These are phyloP conservation scores for Brenthis hecate DNA, from an alignment of 2,888 invertebrate species.

Conservation along the genomic window DNA sequence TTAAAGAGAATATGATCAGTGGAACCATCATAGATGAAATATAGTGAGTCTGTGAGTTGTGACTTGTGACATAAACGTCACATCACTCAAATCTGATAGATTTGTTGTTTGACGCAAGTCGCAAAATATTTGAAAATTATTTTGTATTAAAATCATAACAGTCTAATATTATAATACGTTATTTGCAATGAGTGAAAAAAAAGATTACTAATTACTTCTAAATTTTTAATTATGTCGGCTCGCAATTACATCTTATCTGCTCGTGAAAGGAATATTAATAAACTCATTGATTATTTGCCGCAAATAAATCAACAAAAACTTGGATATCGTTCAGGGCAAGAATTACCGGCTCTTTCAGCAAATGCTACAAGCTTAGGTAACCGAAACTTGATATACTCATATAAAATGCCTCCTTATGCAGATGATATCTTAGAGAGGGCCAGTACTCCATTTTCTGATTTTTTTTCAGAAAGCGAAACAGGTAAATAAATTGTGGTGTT, in stretches of 20 bases:
- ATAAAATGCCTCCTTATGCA: constrained; percentile 56
- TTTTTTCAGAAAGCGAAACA: constrained; percentile 74
- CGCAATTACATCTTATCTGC: constrained; percentile 68
- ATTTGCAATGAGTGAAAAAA: constrained; percentile 6
- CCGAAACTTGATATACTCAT: constrained; percentile 67
- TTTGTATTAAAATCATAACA: not conserved
- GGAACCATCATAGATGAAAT: no score
- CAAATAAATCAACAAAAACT: constrained; percentile 68
- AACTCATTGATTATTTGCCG: constrained; percentile 70
- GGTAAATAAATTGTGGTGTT: constrained; percentile 48
- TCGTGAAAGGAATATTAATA: constrained; percentile 66
- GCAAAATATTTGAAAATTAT: constrained; percentile 10
- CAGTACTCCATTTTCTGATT: constrained; percentile 73
- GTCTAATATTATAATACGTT: not conserved
- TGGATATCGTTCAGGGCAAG: constrained; percentile 57
- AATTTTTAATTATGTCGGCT: constrained; percentile 69
- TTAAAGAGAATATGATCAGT: no score
- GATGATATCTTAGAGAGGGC: constrained; percentile 61
- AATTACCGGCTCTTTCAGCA: constrained; percentile 65
- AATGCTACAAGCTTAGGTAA: constrained; percentile 61
- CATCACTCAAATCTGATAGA: constrained; percentile 2
- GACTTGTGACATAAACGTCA: not conserved
- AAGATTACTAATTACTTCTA: constrained; percentile 3
- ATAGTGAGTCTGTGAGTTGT: not conserved
- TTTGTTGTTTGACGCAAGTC: not conserved